Evolutionary conservation across 1,140 invertebrate genomes (phyloP).

Genomic region (Metaphire vulgaris): DNA sequence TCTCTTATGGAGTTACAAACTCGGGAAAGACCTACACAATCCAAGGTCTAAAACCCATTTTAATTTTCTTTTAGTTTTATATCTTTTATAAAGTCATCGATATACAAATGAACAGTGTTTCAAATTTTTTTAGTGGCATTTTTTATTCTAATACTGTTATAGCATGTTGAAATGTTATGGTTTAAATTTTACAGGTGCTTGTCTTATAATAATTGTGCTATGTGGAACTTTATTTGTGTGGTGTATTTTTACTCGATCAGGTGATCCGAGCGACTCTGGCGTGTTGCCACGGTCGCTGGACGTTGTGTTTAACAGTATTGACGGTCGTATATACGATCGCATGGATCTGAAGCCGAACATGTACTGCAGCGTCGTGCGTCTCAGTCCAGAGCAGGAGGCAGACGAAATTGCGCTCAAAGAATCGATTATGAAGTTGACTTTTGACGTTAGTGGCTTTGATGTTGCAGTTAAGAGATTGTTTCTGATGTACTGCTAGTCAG

Average conservation of each 20-base stretch:
- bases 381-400: slow-evolving; percentile 37
- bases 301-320: slow-evolving; percentile 81
- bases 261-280: slow-evolving; percentile 67
- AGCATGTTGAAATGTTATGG: too few relatives aligned
- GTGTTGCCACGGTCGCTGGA: slow-evolving; percentile 82
- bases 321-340: slow-evolving; percentile 43
- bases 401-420: slow-evolving; percentile 43
- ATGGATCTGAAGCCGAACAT: slow-evolving; percentile 47
- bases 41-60: slow-evolving; percentile 59
- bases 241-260: too few relatives aligned
- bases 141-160: too few relatives aligned
- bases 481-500: too few relatives aligned
- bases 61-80: too few relatives aligned
- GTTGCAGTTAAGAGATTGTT: too few relatives aligned
- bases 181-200: too few relatives aligned
- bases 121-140: too few relatives aligned
- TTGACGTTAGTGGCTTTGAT: slow-evolving; percentile 16
- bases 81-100: too few relatives aligned
- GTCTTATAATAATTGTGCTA: too few relatives aligned
- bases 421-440: slow-evolving; percentile 35
- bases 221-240: too few relatives aligned
- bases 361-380: slow-evolving; percentile 45
- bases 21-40: slow-evolving; percentile 86
- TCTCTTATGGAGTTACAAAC: slow-evolving; percentile 78
- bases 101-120: too few relatives aligned